Conservation (phyloP, 1,140 invertebrate species). For the Lasaia peninsularis region DNA sequence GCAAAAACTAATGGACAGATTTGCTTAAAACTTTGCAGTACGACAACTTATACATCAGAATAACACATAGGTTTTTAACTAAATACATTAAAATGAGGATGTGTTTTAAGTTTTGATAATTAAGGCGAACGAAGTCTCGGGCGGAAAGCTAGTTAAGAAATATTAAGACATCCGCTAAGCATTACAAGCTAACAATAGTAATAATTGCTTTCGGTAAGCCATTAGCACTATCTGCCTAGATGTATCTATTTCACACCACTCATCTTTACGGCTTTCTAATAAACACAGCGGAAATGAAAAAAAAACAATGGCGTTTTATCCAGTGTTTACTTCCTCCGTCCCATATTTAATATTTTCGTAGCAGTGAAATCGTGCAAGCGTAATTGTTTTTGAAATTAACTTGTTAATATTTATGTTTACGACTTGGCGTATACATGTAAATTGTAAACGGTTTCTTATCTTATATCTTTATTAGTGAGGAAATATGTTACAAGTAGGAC, state of each 20-base stretch:
- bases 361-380: not conserved
- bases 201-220: constrained; percentile 3
- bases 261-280: constrained; percentile 9
- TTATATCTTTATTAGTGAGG: constrained; percentile 7
- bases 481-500: constrained; percentile 3
- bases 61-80: too few relatives aligned
- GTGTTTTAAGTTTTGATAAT: too few relatives aligned
- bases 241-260: constrained; percentile 10
- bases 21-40: too few relatives aligned
- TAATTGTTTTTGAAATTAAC: constrained; percentile 12
- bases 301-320: constrained; percentile 4
- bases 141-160: too few relatives aligned
- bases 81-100: too few relatives aligned
- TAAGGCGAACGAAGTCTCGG: too few relatives aligned
- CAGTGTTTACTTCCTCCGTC: constrained; percentile 2
- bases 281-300: constrained; percentile 8
- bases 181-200: not conserved
- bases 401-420: constrained; percentile 11
- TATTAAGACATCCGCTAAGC: not conserved
- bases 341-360: constrained; percentile 5
- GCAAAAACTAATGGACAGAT: too few relatives aligned
- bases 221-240: constrained; percentile 4
- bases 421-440: constrained; percentile 4
- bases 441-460: constrained; percentile 9
- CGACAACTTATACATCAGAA: too few relatives aligned